A percentile compares a stretch with the other conserved stretches of the same genome.
These are phyloP conservation scores for Periplaneta americana DNA, from an alignment of 1,140 invertebrate genomes.

Conservation along the genomic window DNA sequence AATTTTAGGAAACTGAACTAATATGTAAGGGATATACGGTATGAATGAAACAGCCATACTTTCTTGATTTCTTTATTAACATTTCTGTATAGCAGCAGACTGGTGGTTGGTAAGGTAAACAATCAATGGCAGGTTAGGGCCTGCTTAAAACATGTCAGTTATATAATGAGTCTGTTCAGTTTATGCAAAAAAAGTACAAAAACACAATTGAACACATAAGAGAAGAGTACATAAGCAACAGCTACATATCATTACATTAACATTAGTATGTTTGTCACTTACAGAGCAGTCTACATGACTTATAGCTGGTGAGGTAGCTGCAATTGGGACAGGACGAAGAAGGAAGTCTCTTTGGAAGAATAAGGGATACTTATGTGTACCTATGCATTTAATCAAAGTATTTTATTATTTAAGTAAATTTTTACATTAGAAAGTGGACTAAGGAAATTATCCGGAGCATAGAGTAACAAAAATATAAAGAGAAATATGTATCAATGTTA, in stretches of 20 bases:
- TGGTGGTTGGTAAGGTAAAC: background rate
- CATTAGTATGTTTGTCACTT: background rate
- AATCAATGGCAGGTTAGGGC: background rate
- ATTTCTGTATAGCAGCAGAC: background rate
- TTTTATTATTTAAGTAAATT: too few relatives aligned
- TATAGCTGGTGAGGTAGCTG: too few relatives aligned
- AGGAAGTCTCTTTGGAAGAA: too few relatives aligned
- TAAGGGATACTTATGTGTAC: too few relatives aligned
- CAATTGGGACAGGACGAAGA: too few relatives aligned
- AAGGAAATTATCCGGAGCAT: too few relatives aligned
- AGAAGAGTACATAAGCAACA: background rate
- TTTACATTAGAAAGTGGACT: too few relatives aligned
- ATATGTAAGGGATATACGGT: background rate
- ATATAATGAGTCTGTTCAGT: background rate
- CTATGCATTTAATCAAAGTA: too few relatives aligned
- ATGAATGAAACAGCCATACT: background rate
- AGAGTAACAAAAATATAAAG: too few relatives aligned
- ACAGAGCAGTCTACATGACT: background rate
- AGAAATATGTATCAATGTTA: too few relatives aligned
- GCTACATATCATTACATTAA: background rate
- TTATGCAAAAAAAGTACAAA: background rate
- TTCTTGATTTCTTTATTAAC: background rate
- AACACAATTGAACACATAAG: background rate
- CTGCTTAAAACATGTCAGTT: background rate
- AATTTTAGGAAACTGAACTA: background rate